phyloP scores from a whole-genome alignment of 2,888 invertebrate species.

The Platycheirus albimanus region DNA sequence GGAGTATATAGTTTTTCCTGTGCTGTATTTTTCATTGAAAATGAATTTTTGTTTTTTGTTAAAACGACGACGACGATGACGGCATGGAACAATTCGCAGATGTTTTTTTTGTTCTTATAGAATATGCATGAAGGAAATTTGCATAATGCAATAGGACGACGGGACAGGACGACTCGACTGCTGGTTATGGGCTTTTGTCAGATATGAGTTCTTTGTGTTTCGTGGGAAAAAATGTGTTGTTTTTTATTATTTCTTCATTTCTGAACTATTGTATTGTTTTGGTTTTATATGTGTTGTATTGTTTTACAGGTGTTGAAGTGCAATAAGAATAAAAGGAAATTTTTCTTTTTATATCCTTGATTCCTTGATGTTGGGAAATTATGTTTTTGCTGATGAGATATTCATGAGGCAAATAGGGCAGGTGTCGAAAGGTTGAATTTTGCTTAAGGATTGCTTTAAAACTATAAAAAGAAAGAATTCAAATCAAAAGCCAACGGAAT shows the following conservation, averaged over 20 bases:
- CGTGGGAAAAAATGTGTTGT: not conserved
- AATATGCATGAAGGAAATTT: conserved; percentile 53
- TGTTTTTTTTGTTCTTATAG: conserved; percentile 46
- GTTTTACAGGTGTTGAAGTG: conserved; percentile 36
- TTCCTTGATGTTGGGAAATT: conserved; percentile 20
- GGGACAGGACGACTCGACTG: not conserved
- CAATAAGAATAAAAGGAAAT: conserved; percentile 15
- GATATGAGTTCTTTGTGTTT: conserved; percentile 40
- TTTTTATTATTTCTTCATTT: not conserved
- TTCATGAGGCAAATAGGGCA: conserved; percentile 8
- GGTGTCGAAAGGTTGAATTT: not conserved
- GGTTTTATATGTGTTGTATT: not conserved
- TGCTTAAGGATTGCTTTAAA: not conserved
- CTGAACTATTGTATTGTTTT: conserved; percentile 12
- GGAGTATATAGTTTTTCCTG: not conserved
- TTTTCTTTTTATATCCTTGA: not conserved
- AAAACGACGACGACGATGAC: conserved; percentile 12
- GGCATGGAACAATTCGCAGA: conserved; percentile 41
- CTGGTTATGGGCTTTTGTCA: not conserved
- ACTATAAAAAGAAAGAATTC: conserved; percentile 14
- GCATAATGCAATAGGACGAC: conserved; percentile 47
- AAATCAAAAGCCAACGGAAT: not conserved
- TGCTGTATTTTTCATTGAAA: conserved; percentile 15
- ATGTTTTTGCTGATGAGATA: conserved; percentile 38
- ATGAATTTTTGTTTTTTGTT: conserved; percentile 37